A percentile compares a stretch with the other conserved stretches of the same genome.
Evolutionary conservation across 2,888 invertebrate genomes (phyloP).

Genomic region (Pristionchus arcanus): DNA sequence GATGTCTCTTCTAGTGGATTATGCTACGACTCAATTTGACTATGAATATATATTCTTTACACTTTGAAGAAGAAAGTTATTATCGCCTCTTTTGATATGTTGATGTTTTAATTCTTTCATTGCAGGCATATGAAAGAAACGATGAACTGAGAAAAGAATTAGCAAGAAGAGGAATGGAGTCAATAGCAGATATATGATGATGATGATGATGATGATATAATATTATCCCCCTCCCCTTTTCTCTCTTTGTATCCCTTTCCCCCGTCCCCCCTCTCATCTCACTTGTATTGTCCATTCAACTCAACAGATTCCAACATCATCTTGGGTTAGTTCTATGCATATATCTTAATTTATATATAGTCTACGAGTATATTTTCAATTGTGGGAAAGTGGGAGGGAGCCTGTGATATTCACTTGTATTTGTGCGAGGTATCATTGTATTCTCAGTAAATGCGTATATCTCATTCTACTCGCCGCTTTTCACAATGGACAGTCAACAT

Average conservation of each 20-base stretch:
- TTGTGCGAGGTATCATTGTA: neutral
- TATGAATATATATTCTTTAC: neutral
- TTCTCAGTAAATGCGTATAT: neutral
- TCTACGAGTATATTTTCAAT: neutral
- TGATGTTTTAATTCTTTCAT: neutral
- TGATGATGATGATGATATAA: slow-evolving; percentile 9
- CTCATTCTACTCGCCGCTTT: neutral
- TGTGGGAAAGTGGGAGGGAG: slow-evolving; percentile 8
- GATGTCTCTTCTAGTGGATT: neutral
- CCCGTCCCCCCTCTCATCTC: neutral
- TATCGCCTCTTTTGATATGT: neutral
- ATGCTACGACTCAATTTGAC: neutral
- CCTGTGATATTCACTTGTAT: neutral
- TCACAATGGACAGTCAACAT: neutral
- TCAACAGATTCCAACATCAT: neutral
- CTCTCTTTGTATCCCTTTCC: neutral
- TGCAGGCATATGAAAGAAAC: slow-evolving; percentile 65
- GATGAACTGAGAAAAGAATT: slow-evolving; percentile 58
- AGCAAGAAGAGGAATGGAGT: slow-evolving; percentile 45
- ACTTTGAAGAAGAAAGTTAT: neutral
- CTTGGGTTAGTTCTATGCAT: slow-evolving; percentile 1
- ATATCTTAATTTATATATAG: neutral
- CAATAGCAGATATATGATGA: slow-evolving; percentile 39
- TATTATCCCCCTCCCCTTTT: neutral
- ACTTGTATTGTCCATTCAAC: neutral